A percentile compares a stretch with the other conserved stretches of the same genome.
phyloP scores from a whole-genome alignment of 2,113 vertebrate genomes.

The Dromaius novaehollandiae region DNA sequence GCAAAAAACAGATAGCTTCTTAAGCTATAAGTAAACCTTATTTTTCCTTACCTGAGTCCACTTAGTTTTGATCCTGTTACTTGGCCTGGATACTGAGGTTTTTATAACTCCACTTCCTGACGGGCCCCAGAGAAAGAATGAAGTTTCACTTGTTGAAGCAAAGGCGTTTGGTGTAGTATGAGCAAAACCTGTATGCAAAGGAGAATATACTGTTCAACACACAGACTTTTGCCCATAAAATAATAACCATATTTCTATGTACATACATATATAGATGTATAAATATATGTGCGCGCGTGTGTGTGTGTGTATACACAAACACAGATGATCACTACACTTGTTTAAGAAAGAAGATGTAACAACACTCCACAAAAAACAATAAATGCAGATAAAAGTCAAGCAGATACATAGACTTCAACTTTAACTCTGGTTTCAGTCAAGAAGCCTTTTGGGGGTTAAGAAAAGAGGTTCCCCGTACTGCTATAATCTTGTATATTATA shows the following conservation, averaged over 20 bases:
- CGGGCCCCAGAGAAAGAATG: slow-evolving; percentile 84
- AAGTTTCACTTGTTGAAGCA: slow-evolving; percentile 76
- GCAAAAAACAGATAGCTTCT: not conserved
- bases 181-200: slow-evolving; percentile 65
- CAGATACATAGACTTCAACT: not conserved
- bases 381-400: not conserved
- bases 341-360: not conserved
- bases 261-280: too few species aligned
- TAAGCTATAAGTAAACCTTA: not conserved
- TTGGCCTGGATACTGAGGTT: slow-evolving; percentile 68
- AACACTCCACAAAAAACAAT: not conserved
- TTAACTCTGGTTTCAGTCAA: not conserved
- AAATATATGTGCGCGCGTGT: too few species aligned
- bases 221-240: not conserved
- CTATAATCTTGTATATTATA: too few species aligned
- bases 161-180: slow-evolving; percentile 73
- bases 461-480: not conserved
- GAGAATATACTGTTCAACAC: not conserved
- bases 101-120: slow-evolving; percentile 65
- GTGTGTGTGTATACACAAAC: not conserved
- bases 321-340: too few species aligned
- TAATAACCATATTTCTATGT: too few species aligned
- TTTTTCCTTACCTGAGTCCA: slow-evolving; percentile 83
- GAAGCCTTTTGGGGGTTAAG: not conserved
- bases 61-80: slow-evolving; percentile 78